Evolutionary conservation across 2,888 invertebrate genomes (phyloP).

Genomic region (Caenorhabditis auriculariae): DNA sequence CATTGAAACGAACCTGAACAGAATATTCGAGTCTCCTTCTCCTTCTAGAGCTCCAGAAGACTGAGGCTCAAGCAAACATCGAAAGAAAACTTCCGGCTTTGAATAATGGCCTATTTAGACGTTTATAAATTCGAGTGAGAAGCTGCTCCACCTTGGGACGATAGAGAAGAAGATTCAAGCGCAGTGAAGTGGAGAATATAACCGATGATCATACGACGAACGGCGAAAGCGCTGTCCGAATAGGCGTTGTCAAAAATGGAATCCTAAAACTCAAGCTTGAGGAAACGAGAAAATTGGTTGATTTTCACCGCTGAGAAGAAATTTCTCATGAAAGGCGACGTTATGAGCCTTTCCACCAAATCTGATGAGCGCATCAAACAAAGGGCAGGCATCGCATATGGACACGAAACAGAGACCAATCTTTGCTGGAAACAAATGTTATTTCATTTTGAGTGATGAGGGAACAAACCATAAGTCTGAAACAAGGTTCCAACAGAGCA

Average conservation of each 20-base stretch:
- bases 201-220: slow-evolving; percentile 47
- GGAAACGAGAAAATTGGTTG: too few species aligned
- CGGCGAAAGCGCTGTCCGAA: slow-evolving; percentile 18
- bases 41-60: too few species aligned
- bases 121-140: neutral
- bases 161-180: slow-evolving; percentile 47
- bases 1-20: slow-evolving; percentile 13
- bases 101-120: too few species aligned
- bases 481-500: slow-evolving; percentile 52
- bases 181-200: slow-evolving; percentile 56
- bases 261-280: too few species aligned
- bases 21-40: slow-evolving; percentile 13
- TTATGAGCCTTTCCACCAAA: slow-evolving; percentile 44
- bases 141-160: slow-evolving; percentile 12
- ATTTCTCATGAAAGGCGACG: slow-evolving; percentile 31
- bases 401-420: slow-evolving; percentile 29
- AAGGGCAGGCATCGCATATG: slow-evolving; percentile 34
- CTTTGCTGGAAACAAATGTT: slow-evolving; percentile 27
- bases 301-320: slow-evolving; percentile 3
- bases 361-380: slow-evolving; percentile 49
- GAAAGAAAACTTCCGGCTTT: too few species aligned
- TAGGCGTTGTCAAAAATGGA: slow-evolving; percentile 14
- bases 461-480: slow-evolving; percentile 46
- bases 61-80: too few species aligned
- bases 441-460: neutral